Conservation (phyloP, 2,888 invertebrate genomes). For the Himalopsyche japonica region DNA sequence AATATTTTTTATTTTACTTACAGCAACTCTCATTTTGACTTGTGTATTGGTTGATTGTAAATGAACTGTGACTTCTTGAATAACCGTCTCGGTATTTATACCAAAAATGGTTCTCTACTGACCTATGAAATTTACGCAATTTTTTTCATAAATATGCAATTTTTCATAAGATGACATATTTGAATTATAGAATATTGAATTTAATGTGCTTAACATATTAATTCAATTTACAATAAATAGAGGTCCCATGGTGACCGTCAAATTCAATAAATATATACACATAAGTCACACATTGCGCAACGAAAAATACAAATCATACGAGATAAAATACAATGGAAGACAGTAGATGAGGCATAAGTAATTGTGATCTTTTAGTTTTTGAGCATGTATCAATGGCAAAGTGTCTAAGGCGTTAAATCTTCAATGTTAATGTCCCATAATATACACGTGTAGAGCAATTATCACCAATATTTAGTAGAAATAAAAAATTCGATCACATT, state of each 20-base stretch:
- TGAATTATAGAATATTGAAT: neutral
- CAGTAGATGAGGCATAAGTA: too few species aligned
- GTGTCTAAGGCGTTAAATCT: too few species aligned
- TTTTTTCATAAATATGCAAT: conserved; percentile 6
- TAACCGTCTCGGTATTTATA: conserved; percentile 16
- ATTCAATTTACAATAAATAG: too few species aligned
- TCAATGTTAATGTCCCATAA: too few species aligned
- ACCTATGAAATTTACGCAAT: conserved; percentile 16
- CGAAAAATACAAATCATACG: neutral
- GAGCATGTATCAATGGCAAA: too few species aligned
- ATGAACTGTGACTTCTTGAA: conserved; percentile 11
- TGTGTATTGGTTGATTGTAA: neutral
- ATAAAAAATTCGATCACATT: too few species aligned
- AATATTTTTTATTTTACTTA: conserved; percentile 4
- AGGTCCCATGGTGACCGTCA: neutral
- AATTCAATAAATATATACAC: too few species aligned
- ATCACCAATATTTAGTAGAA: too few species aligned
- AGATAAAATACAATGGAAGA: too few species aligned
- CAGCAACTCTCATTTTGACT: conserved; percentile 21
- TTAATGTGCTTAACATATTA: neutral
- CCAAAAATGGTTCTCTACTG: neutral
- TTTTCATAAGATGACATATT: neutral
- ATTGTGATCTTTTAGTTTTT: too few species aligned
- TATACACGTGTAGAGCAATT: too few species aligned
- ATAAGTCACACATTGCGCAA: neutral